Evolutionary conservation across 1,140 invertebrate species (phyloP), one percentile per base, ranked within the genome.

Genomic region (Cataglyphis hispanica): DNA sequence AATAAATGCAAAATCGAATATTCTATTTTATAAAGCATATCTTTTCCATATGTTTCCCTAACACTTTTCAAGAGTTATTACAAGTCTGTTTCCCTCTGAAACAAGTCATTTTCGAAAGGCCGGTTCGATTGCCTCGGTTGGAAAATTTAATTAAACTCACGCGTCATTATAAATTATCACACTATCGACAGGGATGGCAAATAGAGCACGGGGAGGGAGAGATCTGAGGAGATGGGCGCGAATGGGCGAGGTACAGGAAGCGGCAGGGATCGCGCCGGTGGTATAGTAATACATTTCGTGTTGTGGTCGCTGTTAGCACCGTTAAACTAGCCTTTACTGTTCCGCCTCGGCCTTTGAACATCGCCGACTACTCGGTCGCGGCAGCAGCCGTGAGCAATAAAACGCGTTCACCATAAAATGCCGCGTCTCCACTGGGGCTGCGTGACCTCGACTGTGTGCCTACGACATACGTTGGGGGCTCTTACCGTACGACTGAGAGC

Each of bases 321-420:
- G 93, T 93, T 94, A 93, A 94, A 93, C 92, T 94, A 93, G 93
- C 90, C 91, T 94, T 94, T 94, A 92, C 91, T 92, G 93, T 93
- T 92, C 94, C 91, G 88, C 88, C 85, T 91, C 91, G 86, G 92
- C 93, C 93, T 95, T 94, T 95, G 93, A 93, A 89, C 87, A 77
- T 58, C 84, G 89, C 93, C 93, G 94, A 91, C 93, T 70, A 86
- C 81, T 84, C 76, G 74, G 60, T 53, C 75, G 84, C 69, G 60
- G 85, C 87, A 72, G 80, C 87, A 81, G 75, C 87, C 85, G 70
- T 46, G 75, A 86, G 91, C 92, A 94, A 93, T 94, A 93, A 93
- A 94, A 93, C 88, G 91, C 90, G 89, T 92, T 93, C 89, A 90
- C 92, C 92, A 93, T 94, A 93, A 93, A 94, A 93, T 87, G 87